Conservation (phyloP, 37 sponge, comb jelly and placozoan genomes). For the Halichondria panicea region DNA sequence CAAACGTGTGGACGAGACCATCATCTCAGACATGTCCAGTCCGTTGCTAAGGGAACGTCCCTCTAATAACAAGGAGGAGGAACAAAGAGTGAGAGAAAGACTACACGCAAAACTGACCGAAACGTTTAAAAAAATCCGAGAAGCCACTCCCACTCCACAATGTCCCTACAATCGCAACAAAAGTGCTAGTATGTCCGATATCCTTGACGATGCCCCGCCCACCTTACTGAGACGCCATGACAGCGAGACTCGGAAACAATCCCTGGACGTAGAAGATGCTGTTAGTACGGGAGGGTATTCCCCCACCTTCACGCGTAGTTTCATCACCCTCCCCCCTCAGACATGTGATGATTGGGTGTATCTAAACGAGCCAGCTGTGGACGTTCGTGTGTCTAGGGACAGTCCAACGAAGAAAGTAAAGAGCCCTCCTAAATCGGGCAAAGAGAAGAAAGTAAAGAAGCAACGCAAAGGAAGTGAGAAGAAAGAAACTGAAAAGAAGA, state of each 20-base stretch:
- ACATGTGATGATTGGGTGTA: neutral
- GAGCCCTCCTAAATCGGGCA: neutral
- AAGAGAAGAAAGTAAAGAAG: neutral
- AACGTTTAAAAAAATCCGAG: neutral
- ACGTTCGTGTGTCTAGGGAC: neutral
- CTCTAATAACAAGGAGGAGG: neutral
- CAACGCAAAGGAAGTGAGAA: neutral
- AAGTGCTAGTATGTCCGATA: conserved; percentile 31
- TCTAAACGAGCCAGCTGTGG: neutral
- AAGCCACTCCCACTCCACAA: neutral
- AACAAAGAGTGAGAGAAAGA: neutral
- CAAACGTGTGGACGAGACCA: neutral
- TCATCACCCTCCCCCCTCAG: too few relatives aligned
- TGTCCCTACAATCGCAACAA: neutral
- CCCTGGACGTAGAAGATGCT: neutral
- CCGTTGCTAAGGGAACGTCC: too few relatives aligned
- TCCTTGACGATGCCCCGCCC: neutral
- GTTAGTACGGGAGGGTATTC: neutral
- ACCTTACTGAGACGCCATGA: neutral
- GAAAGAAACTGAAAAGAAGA: neutral
- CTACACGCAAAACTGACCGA: neutral
- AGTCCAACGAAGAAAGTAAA: neutral
- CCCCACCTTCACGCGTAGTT: too few relatives aligned
- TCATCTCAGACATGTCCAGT: neutral
- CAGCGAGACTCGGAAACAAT: neutral